Evolutionary conservation across 2,888 invertebrate species (phyloP), one percentile per base, ranked within the genome.

Genomic region (Tetheella fluctuosa): DNA sequence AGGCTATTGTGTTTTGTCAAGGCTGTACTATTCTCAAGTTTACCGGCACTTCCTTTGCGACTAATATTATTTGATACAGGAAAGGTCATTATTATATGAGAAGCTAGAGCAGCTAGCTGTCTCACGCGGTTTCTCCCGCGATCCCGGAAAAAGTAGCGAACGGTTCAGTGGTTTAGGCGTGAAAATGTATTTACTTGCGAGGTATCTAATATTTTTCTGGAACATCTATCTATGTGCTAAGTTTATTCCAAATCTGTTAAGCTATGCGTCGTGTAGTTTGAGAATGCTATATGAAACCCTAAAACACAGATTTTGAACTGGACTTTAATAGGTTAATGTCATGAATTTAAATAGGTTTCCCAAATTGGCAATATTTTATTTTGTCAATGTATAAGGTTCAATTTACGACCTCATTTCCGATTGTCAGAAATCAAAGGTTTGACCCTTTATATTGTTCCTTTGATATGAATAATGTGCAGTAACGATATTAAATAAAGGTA

Each of bases 341-440:
- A 5, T n/a, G 15, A 42, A 48, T 17, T 48, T 48, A 48, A n/a
- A n/a, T 20, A 48, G 48, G 20, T 20, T 48, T 71, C 70, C 23
- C 61, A 74, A 68, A 73, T 63, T 63, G 67, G 62, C 59, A 15
- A 60, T 71, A 76, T 73, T 71, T 77, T 65, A 74, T 64, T 61
- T 62, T 58, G 64, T 68, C 68, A 63, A 12, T 64, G 54, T 55
- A 48, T 65, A 63, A 65, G 64, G 64, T 34, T 56, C 63, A 64
- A 74, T 75, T 77, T 75, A 75, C 64, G 59, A 63, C 61, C 65
- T 70, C 65, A 81, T 81, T 76, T 81, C 80, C 80, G 71, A 68
- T 70, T 62, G 63, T 54, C 71, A 67, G 71, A 74, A 76, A 75
- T 74, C 76, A 77, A 71, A 64, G 57, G 52, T 48, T 3, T 20